These are phyloP conservation scores for Macrosteles quadrilineatus DNA, from an alignment of 1,140 invertebrate species.

Conservation along the genomic window DNA sequence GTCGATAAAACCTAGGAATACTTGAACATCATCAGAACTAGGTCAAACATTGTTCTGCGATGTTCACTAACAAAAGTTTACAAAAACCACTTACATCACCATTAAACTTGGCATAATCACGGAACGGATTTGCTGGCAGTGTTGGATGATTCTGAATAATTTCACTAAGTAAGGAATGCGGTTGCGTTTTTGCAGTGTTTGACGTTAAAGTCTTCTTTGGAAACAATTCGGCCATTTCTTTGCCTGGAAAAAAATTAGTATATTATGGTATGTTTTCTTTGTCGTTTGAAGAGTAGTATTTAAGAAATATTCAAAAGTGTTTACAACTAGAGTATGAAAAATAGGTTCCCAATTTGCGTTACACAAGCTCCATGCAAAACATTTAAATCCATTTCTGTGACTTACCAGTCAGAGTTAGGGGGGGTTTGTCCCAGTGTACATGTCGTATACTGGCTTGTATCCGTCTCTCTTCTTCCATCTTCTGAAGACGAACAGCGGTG, in stretches of 20 bases:
- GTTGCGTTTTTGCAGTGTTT: constrained; percentile 48
- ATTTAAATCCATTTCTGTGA: too few species aligned
- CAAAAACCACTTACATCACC: constrained; percentile 71
- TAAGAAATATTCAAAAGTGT: too few species aligned
- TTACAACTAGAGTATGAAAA: too few species aligned
- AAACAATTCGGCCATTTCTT: constrained; percentile 71
- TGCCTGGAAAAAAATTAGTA: constrained; percentile 46
- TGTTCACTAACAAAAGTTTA: too few species aligned
- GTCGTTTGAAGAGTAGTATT: too few species aligned
- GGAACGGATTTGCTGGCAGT: constrained; percentile 79
- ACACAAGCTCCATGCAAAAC: too few species aligned
- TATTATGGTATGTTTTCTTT: too few species aligned
- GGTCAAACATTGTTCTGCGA: too few species aligned
- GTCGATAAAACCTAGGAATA: too few species aligned
- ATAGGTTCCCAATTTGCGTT: too few species aligned
- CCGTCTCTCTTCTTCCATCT: constrained; percentile 83
- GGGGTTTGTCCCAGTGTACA: constrained; percentile 67
- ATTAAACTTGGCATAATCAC: constrained; percentile 90
- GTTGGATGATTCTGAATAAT: constrained; percentile 73
- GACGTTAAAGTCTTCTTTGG: constrained; percentile 55
- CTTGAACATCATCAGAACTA: too few species aligned
- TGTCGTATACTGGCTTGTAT: constrained; percentile 76
- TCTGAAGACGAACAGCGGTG: constrained; percentile 86
- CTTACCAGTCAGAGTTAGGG: constrained; percentile 34
- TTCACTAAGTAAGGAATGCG: constrained; percentile 64